Evolutionary conservation across 2,888 invertebrate species (phyloP).

Genomic region (Agapostemon virescens): DNA sequence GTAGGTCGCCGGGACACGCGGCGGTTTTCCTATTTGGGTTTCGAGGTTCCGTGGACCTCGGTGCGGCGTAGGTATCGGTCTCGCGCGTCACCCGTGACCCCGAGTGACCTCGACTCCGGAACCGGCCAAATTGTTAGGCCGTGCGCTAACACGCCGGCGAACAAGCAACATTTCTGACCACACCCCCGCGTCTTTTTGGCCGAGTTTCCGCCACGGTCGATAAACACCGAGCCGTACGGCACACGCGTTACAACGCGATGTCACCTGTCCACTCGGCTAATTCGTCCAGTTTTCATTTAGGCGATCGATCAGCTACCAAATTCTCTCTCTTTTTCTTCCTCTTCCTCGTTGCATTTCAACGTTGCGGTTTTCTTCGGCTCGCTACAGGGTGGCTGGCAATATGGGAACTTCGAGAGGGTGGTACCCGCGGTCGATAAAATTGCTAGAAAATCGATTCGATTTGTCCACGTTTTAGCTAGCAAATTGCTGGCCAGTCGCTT

Average conservation of each 20-base stretch:
- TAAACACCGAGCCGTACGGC: conserved; percentile 50
- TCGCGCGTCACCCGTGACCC: conserved; percentile 48
- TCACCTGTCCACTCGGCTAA: conserved; percentile 32
- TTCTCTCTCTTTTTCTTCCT: too few species aligned
- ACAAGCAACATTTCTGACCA: conserved; percentile 58
- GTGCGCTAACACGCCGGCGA: conserved; percentile 4
- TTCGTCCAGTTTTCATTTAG: not conserved
- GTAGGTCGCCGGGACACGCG: not conserved
- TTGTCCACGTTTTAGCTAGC: too few species aligned
- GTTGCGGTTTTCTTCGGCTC: too few species aligned
- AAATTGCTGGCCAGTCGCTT: too few species aligned
- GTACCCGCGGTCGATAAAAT: too few species aligned
- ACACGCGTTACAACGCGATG: conserved; percentile 45
- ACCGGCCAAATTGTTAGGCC: conserved; percentile 25
- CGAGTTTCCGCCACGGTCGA: conserved; percentile 58
- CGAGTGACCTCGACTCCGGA: conserved; percentile 48
- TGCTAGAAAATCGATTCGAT: too few species aligned
- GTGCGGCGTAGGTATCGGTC: conserved; percentile 23
- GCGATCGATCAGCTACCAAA: too few species aligned
- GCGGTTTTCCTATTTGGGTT: conserved; percentile 21
- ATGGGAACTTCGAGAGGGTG: too few species aligned
- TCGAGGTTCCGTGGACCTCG: conserved; percentile 5
- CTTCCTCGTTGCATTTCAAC: too few species aligned
- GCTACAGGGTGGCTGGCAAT: too few species aligned
- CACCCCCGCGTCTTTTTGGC: conserved; percentile 60